Base-by-base conservation (phyloP, 2,113 vertebrate genomes). In the Atlantisia rogersi region DNA sequence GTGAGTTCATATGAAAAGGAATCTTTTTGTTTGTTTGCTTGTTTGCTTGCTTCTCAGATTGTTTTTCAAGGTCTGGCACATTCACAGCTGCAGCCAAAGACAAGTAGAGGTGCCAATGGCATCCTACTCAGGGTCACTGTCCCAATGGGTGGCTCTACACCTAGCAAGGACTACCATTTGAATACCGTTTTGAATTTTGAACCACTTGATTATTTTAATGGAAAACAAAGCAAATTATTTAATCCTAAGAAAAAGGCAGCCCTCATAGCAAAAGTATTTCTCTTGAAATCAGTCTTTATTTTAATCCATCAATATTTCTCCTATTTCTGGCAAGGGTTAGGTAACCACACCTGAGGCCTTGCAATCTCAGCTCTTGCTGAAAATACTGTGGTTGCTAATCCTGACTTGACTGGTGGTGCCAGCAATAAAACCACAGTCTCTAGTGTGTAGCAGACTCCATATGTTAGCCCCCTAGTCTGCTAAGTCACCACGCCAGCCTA, bases 401-500 rank as follows among this genome's bases (percentile, higher is more conserved):
- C 77, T 78, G 81, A 39, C 82, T 97, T 73, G 88, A 87, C 93
- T 95, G 89, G 81, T 82, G 74, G 84, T 97, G 97, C 97, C 97
- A 96, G 93, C 95, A 96, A 92, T 93, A 92, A 96, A 98, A 96
- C 97, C 97, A 94, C 97, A 97, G 95, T 95, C 97, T 98, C 96
- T 90, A 94, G 94, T 96, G 93, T 96, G 62, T 63, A 96, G 96
- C 97, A 96, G 97, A 94, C 97, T 98, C 98, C 98, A 98, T 98
- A 98, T 97, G 98, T 97, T 96, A 98, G 96, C 94, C 96, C 97
- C 96, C 95, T 97, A 94, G 97, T 96, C 97, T 97, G 98, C 96
- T 97, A 98, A 97, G 95, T 94, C 97, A 96, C 97, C 97, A 97
- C 93, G 97, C 96, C 97, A 97, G 97, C 93, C 97, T 97, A 97